phyloP scores from a whole-genome alignment of 2,113 vertebrate species.

The Beaufortia kweichowensis region DNA sequence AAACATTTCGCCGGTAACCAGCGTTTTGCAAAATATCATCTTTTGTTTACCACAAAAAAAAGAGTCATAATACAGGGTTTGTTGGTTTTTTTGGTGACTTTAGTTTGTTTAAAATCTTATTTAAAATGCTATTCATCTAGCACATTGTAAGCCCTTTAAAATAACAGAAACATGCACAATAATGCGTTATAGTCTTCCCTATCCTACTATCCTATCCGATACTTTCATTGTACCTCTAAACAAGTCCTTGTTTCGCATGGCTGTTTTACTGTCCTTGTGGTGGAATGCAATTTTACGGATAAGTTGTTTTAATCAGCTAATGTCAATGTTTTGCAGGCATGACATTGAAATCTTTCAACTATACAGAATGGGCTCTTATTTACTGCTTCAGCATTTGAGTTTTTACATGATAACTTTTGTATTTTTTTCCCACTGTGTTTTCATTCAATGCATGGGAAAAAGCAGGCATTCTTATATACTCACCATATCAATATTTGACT shows the following conservation, averaged over 20 bases:
- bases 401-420: slow-evolving; percentile 8
- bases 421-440: slow-evolving; percentile 3
- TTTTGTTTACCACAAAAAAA: no score
- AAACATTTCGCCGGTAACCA: no score
- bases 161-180: neutral
- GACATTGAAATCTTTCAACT: slow-evolving; percentile 35
- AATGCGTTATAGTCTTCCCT: no score
- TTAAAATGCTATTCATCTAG: neutral
- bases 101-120: no score
- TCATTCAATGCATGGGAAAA: neutral
- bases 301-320: slow-evolving; percentile 41
- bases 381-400: neutral
- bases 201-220: neutral
- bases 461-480: neutral
- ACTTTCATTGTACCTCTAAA: slow-evolving; percentile 4
- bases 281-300: slow-evolving; percentile 35
- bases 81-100: no score
- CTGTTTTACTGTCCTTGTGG: slow-evolving; percentile 12
- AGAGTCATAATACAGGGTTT: no score
- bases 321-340: slow-evolving; percentile 35
- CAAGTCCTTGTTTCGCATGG: neutral
- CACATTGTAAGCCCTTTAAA: neutral
- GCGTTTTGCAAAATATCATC: no score
- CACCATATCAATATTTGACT: no score
- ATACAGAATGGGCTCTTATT: slow-evolving; percentile 17